These are phyloP conservation scores for Cantharis nigra DNA, from an alignment of 2,888 invertebrate species.

Conservation along the genomic window DNA sequence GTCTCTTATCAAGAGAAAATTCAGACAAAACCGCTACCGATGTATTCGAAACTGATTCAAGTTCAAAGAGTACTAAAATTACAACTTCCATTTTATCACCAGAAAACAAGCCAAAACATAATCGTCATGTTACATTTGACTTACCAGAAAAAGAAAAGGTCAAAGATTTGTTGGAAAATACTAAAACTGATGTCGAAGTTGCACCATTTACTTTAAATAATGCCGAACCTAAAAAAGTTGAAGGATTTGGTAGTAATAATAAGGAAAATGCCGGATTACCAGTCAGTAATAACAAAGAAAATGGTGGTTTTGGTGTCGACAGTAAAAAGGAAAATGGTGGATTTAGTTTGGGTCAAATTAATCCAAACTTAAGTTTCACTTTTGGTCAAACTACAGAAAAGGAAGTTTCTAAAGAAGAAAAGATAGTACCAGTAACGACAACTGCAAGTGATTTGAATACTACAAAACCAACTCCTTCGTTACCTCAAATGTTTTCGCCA, in stretches of 20 bases:
- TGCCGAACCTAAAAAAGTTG: neutral
- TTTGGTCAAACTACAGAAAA: neutral
- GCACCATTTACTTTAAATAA: neutral
- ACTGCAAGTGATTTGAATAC: neutral
- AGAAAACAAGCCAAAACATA: constrained; percentile 40
- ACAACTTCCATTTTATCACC: constrained; percentile 43
- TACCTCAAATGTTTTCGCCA: neutral
- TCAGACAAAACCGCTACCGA: neutral
- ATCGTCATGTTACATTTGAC: constrained; percentile 48
- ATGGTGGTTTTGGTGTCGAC: neutral
- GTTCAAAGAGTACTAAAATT: neutral
- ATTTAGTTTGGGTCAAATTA: neutral
- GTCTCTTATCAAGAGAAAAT: constrained; percentile 49
- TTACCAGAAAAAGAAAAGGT: constrained; percentile 37
- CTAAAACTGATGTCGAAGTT: neutral
- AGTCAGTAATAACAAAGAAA: neutral
- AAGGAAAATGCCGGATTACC: neutral
- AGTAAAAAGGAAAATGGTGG: neutral
- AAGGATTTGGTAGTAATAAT: neutral
- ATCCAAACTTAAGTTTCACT: neutral
- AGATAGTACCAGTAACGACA: neutral
- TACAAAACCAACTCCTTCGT: neutral
- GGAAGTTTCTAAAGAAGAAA: neutral
- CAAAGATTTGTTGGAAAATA: neutral
- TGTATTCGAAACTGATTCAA: neutral